Conservation (phyloP, 2,113 vertebrate genomes). For the Crocuta crocuta region DNA sequence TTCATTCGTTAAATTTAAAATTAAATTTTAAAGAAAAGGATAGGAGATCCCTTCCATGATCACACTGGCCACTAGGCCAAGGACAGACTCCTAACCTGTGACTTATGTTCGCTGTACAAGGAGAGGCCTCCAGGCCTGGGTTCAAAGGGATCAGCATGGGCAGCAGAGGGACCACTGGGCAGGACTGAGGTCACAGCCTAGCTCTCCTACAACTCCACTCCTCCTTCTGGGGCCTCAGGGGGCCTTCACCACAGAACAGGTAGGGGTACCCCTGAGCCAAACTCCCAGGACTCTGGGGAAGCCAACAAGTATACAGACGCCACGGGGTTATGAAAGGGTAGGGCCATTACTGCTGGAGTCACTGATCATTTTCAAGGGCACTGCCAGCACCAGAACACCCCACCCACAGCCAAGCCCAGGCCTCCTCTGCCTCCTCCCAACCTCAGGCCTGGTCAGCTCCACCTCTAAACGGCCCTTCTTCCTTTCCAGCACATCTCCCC, state of each 20-base stretch:
- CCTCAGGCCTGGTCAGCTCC: neutral
- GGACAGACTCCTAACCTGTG: too few relatives aligned
- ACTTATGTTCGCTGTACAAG: neutral
- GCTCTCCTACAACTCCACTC: neutral
- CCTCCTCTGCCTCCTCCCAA: too few relatives aligned
- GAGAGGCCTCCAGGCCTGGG: neutral
- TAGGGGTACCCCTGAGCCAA: accelerated
- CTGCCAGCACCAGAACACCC: accelerated
- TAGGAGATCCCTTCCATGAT: too few relatives aligned
- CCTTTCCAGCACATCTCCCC: neutral
- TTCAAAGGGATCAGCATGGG: neutral
- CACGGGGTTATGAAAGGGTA: neutral
- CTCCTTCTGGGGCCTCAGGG: neutral
- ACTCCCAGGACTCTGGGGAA: neutral
- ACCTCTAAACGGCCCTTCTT: neutral
- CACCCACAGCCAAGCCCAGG: too few relatives aligned
- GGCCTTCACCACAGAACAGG: neutral
- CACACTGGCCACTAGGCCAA: too few relatives aligned
- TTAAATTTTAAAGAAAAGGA: too few relatives aligned
- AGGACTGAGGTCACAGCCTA: neutral
- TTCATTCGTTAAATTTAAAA: too few relatives aligned
- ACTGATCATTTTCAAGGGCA: neutral
- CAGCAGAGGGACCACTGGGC: accelerated
- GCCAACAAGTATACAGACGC: accelerated
- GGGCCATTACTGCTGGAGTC: neutral